Base-by-base conservation (phyloP, 2,797 vertebrate species). In the Fundulus diaphanus region DNA sequence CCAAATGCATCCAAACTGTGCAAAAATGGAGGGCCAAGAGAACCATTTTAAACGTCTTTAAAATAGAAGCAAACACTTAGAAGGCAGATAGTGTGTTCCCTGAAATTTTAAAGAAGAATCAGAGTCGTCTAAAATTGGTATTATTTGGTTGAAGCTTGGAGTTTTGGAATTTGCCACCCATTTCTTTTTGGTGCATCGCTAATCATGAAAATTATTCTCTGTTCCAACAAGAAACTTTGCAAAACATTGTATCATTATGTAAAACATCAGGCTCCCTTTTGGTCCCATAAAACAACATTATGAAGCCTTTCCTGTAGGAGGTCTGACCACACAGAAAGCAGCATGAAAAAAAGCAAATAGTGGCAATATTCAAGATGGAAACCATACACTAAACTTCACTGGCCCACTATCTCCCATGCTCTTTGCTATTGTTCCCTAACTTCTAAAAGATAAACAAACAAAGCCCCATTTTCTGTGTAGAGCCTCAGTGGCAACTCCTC, bases 371-470 rank as follows among this genome's bases (percentile, higher is more conserved):
- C 70, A 31, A 68, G 77, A 74, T 84, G 87, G 82, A 91, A 63
- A 54, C 69, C 75, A 16, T 37, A 87, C 86, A 87, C 85, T 87
- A 79, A 77, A 31, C 51, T 77, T 79, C 76, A 68, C 49, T 84
- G 84, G 85, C 77, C 79, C 75, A 72, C 80, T 81, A 59, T 74
- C 68, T 24, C 24, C 48, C 75, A 67, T 63, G 66, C 83, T 80
- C 79, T 81, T 73, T 84, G 77, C 80, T 77, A 76, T 84, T 88
- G 81, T 87, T 83, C 86, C 81, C 84, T 89, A 79, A 81, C 79
- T 75, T 84, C 37, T 35, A 52, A 77, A 7, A 49, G 24, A 13
- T 57, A 20, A 15, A 11, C 63, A 56, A 80, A 29, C 79, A 70
- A 54, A 68, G 0, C 63, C 83, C 65, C 76, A 65, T 82, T 87